phyloP scores from a whole-genome alignment of 2,888 invertebrate species.

The Eupithecia tripunctaria region DNA sequence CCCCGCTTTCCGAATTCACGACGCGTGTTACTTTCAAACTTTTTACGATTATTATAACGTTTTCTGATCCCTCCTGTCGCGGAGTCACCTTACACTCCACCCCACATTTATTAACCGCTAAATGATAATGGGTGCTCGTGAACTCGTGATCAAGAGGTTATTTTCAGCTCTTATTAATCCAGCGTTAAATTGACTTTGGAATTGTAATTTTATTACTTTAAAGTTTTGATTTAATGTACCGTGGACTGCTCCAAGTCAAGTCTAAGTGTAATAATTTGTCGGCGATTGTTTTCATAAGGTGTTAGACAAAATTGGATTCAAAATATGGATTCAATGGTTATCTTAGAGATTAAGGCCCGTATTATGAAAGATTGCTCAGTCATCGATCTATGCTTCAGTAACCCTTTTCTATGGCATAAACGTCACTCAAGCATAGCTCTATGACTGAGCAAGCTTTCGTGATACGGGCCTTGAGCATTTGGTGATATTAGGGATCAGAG shows the following conservation, averaged over 20 bases:
- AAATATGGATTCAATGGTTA: background rate
- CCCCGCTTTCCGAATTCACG: conserved; percentile 71
- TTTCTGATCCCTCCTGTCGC: conserved; percentile 73
- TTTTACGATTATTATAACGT: conserved; percentile 80
- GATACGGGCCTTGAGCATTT: too few relatives aligned
- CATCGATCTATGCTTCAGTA: too few relatives aligned
- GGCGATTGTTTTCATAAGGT: background rate
- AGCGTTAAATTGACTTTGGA: conserved; percentile 14
- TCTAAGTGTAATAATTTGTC: background rate
- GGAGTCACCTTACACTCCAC: conserved; percentile 69
- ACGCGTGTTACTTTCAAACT: conserved; percentile 75
- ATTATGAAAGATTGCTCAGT: too few relatives aligned
- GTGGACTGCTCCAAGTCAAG: background rate
- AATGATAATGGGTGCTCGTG: conserved; percentile 74
- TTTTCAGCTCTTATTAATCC: conserved; percentile 46
- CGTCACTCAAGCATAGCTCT: too few relatives aligned
- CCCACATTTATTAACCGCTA: conserved; percentile 77
- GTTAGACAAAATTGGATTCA: background rate
- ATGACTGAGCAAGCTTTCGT: too few relatives aligned
- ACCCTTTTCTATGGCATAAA: too few relatives aligned
- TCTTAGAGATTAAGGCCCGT: too few relatives aligned
- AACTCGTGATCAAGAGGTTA: conserved; percentile 70
- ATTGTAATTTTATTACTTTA: conserved; percentile 10
- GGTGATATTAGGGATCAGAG: background rate
- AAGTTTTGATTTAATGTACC: conserved; percentile 6